A percentile compares a stretch with the other conserved stretches of the same genome.
phyloP scores from a whole-genome alignment of 1,140 invertebrate genomes.

The Odontomachus brunneus region DNA sequence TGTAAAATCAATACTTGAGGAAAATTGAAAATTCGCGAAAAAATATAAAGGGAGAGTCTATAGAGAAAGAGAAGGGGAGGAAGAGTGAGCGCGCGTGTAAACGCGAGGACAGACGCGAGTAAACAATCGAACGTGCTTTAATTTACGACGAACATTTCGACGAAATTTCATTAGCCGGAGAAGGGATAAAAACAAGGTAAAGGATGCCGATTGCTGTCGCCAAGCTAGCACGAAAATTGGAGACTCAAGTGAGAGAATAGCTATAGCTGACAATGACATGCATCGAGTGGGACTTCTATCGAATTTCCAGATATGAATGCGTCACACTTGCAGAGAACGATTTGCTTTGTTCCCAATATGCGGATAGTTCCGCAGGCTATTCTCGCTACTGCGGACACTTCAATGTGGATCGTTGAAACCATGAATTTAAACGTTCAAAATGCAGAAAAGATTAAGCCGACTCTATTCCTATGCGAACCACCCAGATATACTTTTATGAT shows the following conservation, averaged over 20 bases:
- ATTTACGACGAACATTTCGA: conserved; percentile 12
- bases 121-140: neutral
- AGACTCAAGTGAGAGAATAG: neutral
- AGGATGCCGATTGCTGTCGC: neutral
- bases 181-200: conserved; percentile 14
- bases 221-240: conserved; percentile 4
- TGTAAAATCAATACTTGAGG: conserved; percentile 8
- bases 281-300: neutral
- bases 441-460: too few species aligned
- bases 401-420: neutral
- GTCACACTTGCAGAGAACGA: neutral
- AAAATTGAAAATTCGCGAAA: neutral
- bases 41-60: neutral
- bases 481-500: too few species aligned
- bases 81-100: neutral
- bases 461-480: too few species aligned
- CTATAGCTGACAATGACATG: conserved; percentile 11
- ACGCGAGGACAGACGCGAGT: neutral
- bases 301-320: conserved; percentile 6
- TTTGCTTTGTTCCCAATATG: neutral
- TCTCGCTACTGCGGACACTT: neutral
- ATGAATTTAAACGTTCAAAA: too few species aligned
- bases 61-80: neutral
- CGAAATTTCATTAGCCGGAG: conserved; percentile 11
- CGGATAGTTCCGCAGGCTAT: neutral